Percentiles rank a stretch among this genome's conserved stretches.
These are phyloP conservation scores for Capitulum mitella DNA, from an alignment of 2,888 invertebrate species.

Conservation along the genomic window DNA sequence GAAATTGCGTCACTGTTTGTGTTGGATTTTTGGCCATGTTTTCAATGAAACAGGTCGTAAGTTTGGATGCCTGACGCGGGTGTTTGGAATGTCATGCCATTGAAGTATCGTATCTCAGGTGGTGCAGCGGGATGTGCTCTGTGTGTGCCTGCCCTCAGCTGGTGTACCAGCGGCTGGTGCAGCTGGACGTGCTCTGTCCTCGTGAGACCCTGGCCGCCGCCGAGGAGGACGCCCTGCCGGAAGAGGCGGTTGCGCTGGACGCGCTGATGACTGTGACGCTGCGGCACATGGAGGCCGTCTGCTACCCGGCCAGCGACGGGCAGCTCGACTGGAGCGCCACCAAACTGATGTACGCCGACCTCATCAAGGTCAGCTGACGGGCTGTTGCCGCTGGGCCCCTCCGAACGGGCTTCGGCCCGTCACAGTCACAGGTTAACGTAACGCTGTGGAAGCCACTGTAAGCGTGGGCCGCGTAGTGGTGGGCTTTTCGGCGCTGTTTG, in stretches of 20 bases:
- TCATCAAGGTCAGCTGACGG: neutral
- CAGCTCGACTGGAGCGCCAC: neutral
- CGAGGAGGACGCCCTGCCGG: slow-evolving; percentile 45
- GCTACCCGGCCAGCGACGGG: slow-evolving; percentile 44
- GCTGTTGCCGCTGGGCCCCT: neutral
- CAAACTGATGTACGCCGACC: slow-evolving; percentile 15
- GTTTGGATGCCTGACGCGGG: no score
- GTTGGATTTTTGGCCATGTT: no score
- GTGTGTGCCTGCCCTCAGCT: no score
- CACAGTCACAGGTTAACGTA: neutral
- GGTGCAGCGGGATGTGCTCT: no score
- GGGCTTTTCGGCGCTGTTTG: neutral
- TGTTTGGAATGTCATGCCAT: no score
- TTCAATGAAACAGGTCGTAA: no score
- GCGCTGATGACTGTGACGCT: slow-evolving; percentile 66
- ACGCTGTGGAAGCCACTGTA: no score
- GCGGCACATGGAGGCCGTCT: slow-evolving; percentile 57
- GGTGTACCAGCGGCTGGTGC: slow-evolving; percentile 11
- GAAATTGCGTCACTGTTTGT: no score
- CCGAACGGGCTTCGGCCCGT: neutral
- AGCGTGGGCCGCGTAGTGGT: neutral
- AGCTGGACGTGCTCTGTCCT: slow-evolving; percentile 10
- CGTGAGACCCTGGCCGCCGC: neutral
- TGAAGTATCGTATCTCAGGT: no score
- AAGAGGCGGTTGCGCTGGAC: slow-evolving; percentile 62